phyloP scores from a whole-genome alignment of 1,140 invertebrate species.

The Eumeta japonica region DNA sequence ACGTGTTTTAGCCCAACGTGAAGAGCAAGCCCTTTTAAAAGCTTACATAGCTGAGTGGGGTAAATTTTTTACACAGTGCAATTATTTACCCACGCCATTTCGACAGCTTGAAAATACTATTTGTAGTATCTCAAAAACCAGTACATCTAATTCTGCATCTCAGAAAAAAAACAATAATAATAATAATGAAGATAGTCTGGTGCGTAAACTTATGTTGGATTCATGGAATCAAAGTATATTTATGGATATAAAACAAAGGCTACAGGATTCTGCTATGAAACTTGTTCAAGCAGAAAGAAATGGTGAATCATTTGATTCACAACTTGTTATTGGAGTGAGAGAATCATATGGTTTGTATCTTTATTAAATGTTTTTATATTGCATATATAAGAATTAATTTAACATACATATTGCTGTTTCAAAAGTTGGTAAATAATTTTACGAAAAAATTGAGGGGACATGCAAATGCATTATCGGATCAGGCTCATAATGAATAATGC shows the following conservation, averaged over 20 bases:
- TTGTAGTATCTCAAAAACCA: conserved; percentile 47
- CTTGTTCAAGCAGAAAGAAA: conserved; percentile 93
- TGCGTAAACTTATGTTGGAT: conserved; percentile 93
- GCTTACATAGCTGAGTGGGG: conserved; percentile 96
- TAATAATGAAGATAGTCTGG: conserved; percentile 86
- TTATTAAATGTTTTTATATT: background rate
- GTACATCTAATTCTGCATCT: conserved; percentile 47
- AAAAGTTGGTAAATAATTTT: no score
- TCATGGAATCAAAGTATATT: conserved; percentile 99
- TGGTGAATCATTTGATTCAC: conserved; percentile 96
- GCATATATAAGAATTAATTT: conserved; percentile 3
- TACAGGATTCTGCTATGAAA: conserved; percentile 97
- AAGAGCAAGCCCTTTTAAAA: conserved; percentile 92
- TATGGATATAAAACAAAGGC: conserved; percentile 87
- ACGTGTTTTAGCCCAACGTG: conserved; percentile 84
- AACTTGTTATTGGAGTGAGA: conserved; percentile 93
- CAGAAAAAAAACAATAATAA: conserved; percentile 70
- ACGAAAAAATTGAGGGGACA: no score
- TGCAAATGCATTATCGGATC: no score
- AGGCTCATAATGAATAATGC: no score
- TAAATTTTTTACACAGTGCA: conserved; percentile 97
- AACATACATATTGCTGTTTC: no score
- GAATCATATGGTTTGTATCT: conserved; percentile 82
- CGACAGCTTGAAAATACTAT: conserved; percentile 85
- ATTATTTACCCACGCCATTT: conserved; percentile 95